A percentile compares a stretch with the other conserved stretches of the same genome.
These are phyloP conservation scores for Drosophila eugracilis DNA, from an alignment of 1,140 invertebrate species.

Conservation along the genomic window DNA sequence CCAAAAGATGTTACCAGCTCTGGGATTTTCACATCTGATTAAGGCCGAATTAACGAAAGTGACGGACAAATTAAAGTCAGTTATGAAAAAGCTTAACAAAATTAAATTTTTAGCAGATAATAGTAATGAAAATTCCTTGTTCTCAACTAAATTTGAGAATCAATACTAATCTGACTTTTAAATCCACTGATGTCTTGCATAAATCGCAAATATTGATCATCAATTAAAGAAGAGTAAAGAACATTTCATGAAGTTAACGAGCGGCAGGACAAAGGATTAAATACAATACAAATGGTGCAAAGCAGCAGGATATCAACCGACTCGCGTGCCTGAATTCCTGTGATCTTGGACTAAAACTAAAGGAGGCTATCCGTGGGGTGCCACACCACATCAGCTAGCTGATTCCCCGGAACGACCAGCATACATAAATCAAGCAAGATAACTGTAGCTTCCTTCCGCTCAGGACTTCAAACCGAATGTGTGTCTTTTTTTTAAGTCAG, in stretches of 20 bases:
- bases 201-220: too few species aligned
- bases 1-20: conserved; percentile 3
- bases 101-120: not conserved
- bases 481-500: too few species aligned
- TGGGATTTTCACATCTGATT: conserved; percentile 60
- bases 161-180: too few species aligned
- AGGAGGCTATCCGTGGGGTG: not conserved
- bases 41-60: conserved; percentile 48
- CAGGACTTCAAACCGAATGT: not conserved
- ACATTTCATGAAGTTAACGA: too few species aligned
- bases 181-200: too few species aligned
- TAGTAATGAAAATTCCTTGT: too few species aligned
- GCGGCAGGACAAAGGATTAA: not conserved
- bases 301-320: not conserved
- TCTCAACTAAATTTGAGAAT: too few species aligned
- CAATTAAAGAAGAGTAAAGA: too few species aligned
- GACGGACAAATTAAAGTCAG: conserved; percentile 26
- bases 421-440: not conserved
- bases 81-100: conserved; percentile 24
- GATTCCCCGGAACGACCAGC: not conserved
- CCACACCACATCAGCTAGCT: not conserved
- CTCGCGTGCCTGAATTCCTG: not conserved
- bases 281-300: not conserved
- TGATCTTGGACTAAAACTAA: not conserved
- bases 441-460: conserved; percentile 1